Evolutionary conservation across 2,888 invertebrate species (phyloP), one percentile per base, ranked within the genome.

Genomic region (Cerastoderma edule): DNA sequence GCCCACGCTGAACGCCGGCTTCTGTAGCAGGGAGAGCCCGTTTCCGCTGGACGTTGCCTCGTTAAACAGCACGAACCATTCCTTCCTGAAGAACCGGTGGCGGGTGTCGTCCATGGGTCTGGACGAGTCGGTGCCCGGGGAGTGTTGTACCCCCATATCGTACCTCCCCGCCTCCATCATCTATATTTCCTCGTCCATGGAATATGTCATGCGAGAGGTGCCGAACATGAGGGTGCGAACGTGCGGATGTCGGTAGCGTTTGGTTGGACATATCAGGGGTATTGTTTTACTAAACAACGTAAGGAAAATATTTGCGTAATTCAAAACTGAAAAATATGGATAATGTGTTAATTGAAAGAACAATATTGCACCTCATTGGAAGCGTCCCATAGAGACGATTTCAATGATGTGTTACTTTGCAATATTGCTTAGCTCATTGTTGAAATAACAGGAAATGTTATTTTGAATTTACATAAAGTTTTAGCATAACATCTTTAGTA

Each of bases 11-110:
- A 53, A 76, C 27, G 74, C 76, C 24, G 80, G 76, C 0, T 50
- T 30, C 35, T 80, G 80, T 39, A 16, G 0, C 5, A 76, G 80
- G 1, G 30, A 33, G 1, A 76, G 80, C 48, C 32, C 35, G 1
- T 60, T 68, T 27, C 76, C 73, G 0, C 46, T 76, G 19, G 44
- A 56, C 22, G 33, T 46, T 0, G 48, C 39, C 2, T 44, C 30
- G 27, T 66, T 73, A 8, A 80, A 75, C 39, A 72, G 72, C 28
- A 80, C 73, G 16, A 80, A 64, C 33, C 72, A 80, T 56, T 73
- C 76, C 22, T 76, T 67, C 28, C 39, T 80, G 2, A 76, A 74
- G 35, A 74, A 71, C 30, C 30, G 76, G 46, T 80, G 71, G 70
- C 71, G 68, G 33, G 33, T 44, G 5, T 19, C 67, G 19, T 73